Conservation (phyloP, 2,888 invertebrate genomes). For the Gymnoscelis rufifasciata region DNA sequence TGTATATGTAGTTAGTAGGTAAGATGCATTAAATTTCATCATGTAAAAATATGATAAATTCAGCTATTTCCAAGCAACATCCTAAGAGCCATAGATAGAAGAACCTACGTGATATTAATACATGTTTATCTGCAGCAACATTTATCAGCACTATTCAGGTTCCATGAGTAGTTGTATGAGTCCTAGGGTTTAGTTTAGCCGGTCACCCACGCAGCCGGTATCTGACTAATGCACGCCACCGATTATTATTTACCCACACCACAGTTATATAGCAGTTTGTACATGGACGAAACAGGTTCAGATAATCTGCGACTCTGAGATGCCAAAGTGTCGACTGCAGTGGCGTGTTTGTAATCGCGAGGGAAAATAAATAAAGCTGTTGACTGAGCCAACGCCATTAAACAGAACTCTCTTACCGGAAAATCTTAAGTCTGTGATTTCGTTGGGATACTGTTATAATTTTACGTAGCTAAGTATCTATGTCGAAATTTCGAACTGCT, state of each 20-base stretch:
- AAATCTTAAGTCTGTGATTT: too few relatives aligned
- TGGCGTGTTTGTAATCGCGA: conserved; percentile 17
- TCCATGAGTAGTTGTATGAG: conserved; percentile 19
- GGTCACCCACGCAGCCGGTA: conserved; percentile 42
- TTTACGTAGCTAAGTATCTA: too few relatives aligned
- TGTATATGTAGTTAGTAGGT: too few relatives aligned
- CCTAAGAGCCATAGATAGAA: too few relatives aligned
- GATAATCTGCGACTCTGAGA: conserved; percentile 33
- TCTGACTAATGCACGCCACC: conserved; percentile 66
- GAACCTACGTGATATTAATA: not conserved
- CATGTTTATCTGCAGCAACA: not conserved
- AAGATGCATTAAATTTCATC: too few relatives aligned
- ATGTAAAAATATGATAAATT: too few relatives aligned
- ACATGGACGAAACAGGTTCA: conserved; percentile 27
- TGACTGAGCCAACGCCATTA: not conserved
- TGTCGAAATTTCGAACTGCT: too few relatives aligned
- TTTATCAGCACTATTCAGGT: conserved; percentile 9
- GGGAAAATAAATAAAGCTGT: not conserved
- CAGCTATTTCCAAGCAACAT: too few relatives aligned
- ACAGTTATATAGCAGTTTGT: conserved; percentile 8
- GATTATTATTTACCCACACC: conserved; percentile 59
- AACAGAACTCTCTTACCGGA: too few relatives aligned
- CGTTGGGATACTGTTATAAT: too few relatives aligned
- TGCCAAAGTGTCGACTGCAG: conserved; percentile 22
- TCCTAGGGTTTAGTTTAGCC: conserved; percentile 25